These are phyloP conservation scores for Acronicta alni DNA, from an alignment of 2,888 invertebrate genomes.

Conservation along the genomic window DNA sequence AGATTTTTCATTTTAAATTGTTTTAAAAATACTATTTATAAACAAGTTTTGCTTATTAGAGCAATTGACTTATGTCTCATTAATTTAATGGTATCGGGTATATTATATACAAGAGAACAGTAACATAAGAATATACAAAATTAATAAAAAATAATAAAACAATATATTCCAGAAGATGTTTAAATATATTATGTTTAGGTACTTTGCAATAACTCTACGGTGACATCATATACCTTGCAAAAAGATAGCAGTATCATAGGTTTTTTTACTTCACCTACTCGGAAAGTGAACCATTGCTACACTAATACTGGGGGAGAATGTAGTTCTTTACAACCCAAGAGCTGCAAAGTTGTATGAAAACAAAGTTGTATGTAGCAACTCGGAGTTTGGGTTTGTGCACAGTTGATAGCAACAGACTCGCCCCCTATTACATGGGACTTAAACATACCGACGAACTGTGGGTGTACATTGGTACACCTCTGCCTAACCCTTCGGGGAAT, in stretches of 20 bases:
- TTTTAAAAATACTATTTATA: conserved; percentile 42
- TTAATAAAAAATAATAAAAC: conserved; percentile 42
- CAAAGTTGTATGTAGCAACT: too few relatives aligned
- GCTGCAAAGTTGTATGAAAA: too few relatives aligned
- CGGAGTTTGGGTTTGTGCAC: too few relatives aligned
- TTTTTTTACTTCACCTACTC: too few relatives aligned
- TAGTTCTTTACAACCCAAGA: too few relatives aligned
- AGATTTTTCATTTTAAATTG: conserved; percentile 50
- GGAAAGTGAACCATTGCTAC: too few relatives aligned
- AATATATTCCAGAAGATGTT: conserved; percentile 33
- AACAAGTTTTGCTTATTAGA: conserved; percentile 54
- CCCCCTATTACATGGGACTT: too few relatives aligned
- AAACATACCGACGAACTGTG: too few relatives aligned
- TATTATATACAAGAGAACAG: conserved; percentile 52
- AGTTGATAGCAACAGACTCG: too few relatives aligned
- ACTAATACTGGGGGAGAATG: too few relatives aligned
- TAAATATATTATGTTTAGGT: conserved; percentile 6
- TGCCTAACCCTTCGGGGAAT: too few relatives aligned
- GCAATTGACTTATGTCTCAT: conserved; percentile 54
- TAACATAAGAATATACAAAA: conserved; percentile 34
- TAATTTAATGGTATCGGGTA: conserved; percentile 32
- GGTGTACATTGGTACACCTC: too few relatives aligned
- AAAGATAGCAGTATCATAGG: not conserved
- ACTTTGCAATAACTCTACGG: conserved; percentile 1
- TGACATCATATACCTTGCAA: not conserved